phyloP scores from a whole-genome alignment of 2,113 vertebrate genomes.

The Poeciliopsis occidentalis region DNA sequence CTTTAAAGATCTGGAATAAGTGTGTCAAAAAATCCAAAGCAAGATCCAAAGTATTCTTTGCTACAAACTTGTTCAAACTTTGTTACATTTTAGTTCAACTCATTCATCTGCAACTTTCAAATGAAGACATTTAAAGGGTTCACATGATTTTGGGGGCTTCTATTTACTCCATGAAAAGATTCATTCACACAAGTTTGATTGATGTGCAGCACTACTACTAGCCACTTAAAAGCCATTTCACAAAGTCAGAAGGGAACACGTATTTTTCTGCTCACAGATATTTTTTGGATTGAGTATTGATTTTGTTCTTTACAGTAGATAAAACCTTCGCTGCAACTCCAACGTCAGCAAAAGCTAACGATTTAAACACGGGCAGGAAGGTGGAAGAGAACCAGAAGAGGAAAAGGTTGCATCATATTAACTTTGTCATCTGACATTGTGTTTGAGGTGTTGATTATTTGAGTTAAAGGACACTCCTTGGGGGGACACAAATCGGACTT shows the following conservation, averaged over 20 bases:
- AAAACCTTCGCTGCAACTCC: slow-evolving; percentile 27
- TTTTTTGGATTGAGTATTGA: slow-evolving; percentile 50
- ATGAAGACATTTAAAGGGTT: slow-evolving; percentile 13
- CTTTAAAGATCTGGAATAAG: no score
- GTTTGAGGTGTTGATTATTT: slow-evolving; percentile 26
- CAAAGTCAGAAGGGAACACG: slow-evolving; percentile 30
- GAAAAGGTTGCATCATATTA: slow-evolving; percentile 32
- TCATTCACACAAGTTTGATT: slow-evolving; percentile 21
- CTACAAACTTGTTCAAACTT: slow-evolving; percentile 26
- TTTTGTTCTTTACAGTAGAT: slow-evolving; percentile 49
- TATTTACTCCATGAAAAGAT: slow-evolving; percentile 19
- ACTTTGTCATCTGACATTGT: slow-evolving; percentile 39
- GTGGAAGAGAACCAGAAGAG: slow-evolving; percentile 5
- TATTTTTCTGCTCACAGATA: slow-evolving; percentile 32
- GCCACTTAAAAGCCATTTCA: slow-evolving; percentile 33
- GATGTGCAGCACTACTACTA: slow-evolving; percentile 18
- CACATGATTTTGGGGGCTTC: not conserved
- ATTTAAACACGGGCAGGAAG: slow-evolving; percentile 32
- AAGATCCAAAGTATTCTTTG: slow-evolving; percentile 2
- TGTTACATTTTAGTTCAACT: not conserved
- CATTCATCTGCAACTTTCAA: not conserved
- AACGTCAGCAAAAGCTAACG: slow-evolving; percentile 34
- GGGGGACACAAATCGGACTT: not conserved
- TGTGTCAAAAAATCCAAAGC: not conserved
- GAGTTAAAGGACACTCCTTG: slow-evolving; percentile 23